phyloP scores from a whole-genome alignment of 2,797 vertebrate genomes.

The Gadopsis bispinosus region DNA sequence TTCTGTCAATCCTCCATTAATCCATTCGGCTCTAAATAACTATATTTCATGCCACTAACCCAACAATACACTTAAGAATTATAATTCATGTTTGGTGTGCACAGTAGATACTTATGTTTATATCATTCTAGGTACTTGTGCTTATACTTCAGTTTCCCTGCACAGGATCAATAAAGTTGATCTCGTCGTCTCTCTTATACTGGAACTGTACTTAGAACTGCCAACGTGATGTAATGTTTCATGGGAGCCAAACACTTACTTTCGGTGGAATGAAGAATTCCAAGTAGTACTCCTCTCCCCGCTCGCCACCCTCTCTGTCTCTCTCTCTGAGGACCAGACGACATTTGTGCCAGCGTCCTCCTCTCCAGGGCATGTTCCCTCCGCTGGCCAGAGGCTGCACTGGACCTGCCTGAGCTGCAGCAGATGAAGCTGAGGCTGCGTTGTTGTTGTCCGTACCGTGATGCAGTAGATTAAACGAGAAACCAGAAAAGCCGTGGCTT shows the following conservation, averaged over 20 bases:
- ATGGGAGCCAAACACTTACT: constrained; percentile 74
- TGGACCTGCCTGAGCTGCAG: constrained; percentile 68
- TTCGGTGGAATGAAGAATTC: constrained; percentile 95
- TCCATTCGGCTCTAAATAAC: too few species aligned
- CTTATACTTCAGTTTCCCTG: too few species aligned
- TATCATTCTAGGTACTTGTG: background rate
- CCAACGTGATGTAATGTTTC: background rate
- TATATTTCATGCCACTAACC: too few species aligned
- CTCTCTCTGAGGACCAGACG: constrained; percentile 87
- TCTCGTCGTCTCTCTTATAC: background rate
- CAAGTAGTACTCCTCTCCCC: constrained; percentile 89
- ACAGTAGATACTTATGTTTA: background rate
- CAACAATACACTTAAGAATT: background rate
- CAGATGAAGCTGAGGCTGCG: constrained; percentile 54
- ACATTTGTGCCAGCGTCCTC: constrained; percentile 92
- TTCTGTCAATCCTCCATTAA: too few species aligned
- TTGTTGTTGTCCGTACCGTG: constrained; percentile 78
- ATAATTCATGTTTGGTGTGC: background rate
- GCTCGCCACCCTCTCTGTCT: constrained; percentile 85
- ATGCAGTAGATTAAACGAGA: constrained; percentile 84
- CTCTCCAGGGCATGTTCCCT: constrained; percentile 78
- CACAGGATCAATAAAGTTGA: background rate
- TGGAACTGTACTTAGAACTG: background rate
- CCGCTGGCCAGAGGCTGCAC: constrained; percentile 69
- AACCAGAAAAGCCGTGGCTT: constrained; percentile 79